Conservation (phyloP, 1,140 invertebrate species). For the Drosophila serrata region DNA sequence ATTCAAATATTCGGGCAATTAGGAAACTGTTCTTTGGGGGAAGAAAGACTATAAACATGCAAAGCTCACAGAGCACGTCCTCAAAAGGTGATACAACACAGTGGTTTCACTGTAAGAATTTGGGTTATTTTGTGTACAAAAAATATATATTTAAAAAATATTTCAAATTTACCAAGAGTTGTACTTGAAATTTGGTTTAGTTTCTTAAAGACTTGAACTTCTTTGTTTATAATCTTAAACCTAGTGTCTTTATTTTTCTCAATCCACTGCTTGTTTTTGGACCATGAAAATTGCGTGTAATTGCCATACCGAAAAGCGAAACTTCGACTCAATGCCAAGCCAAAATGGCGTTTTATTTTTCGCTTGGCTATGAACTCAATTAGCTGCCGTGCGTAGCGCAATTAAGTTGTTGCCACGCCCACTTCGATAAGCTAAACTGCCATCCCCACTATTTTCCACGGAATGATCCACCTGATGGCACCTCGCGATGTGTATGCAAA, state of each 20-base stretch:
- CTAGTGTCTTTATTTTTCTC: not conserved
- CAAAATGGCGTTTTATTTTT: conserved; percentile 65
- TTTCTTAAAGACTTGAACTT: not conserved
- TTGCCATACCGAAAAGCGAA: conserved; percentile 48
- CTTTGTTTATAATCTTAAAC: not conserved
- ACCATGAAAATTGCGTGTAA: conserved; percentile 62
- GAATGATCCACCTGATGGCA: conserved; percentile 22
- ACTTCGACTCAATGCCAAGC: conserved; percentile 45
- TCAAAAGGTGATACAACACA: conserved; percentile 20
- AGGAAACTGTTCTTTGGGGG: conserved; percentile 34
- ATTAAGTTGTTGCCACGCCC: conserved; percentile 68
- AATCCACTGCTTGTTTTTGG: conserved; percentile 24
- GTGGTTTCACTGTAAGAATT: conserved; percentile 6
- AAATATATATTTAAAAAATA: too few relatives aligned
- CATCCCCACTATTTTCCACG: not conserved
- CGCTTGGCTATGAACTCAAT: conserved; percentile 63
- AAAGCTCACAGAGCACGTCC: conserved; percentile 14
- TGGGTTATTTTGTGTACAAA: not conserved
- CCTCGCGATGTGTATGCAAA: conserved; percentile 57
- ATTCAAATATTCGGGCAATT: conserved; percentile 58
- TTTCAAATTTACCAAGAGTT: not conserved
- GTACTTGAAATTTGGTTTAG: too few relatives aligned
- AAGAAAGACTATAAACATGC: conserved; percentile 36
- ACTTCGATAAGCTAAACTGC: conserved; percentile 20
- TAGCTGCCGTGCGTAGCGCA: conserved; percentile 59